These are phyloP conservation scores for Xanthia icteritia DNA, from an alignment of 2,888 invertebrate species.

Conservation along the genomic window DNA sequence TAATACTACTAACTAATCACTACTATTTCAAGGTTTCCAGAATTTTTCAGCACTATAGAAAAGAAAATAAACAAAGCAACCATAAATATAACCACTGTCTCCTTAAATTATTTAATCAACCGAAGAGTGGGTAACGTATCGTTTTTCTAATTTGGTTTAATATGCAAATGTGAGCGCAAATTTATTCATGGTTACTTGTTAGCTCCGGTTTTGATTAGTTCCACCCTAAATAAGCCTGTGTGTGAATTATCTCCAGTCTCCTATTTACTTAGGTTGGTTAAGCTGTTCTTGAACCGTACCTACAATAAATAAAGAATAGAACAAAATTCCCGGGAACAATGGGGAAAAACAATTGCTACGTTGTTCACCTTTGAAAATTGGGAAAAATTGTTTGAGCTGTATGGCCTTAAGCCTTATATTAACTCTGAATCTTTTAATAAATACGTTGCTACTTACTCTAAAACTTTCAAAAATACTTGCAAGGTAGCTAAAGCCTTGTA, in stretches of 20 bases:
- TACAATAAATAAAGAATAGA: slow-evolving; percentile 67
- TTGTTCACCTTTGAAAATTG: too few species aligned
- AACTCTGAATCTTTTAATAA: too few species aligned
- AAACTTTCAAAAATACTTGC: too few species aligned
- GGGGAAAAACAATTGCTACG: slow-evolving; percentile 26
- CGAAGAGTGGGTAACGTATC: slow-evolving; percentile 50
- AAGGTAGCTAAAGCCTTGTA: too few species aligned
- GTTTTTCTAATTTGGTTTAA: slow-evolving; percentile 60
- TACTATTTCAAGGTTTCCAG: too few species aligned
- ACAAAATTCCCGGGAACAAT: slow-evolving; percentile 10
- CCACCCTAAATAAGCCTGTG: slow-evolving; percentile 67
- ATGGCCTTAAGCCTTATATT: too few species aligned
- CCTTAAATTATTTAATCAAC: slow-evolving; percentile 54
- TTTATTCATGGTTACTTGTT: slow-evolving; percentile 72
- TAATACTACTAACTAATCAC: background rate
- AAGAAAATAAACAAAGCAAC: slow-evolving; percentile 1
- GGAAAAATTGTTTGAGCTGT: too few species aligned
- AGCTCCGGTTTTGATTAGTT: slow-evolving; percentile 72
- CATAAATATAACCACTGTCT: slow-evolving; percentile 6
- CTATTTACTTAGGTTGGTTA: slow-evolving; percentile 73
- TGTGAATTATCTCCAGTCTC: slow-evolving; percentile 68
- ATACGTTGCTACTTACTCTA: too few species aligned
- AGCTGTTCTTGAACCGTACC: slow-evolving; percentile 67
- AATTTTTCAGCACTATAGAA: background rate
- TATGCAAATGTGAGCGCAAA: slow-evolving; percentile 64